Base-by-base conservation (phyloP, 2,797 vertebrate genomes). In the Euthynnus affinis region DNA sequence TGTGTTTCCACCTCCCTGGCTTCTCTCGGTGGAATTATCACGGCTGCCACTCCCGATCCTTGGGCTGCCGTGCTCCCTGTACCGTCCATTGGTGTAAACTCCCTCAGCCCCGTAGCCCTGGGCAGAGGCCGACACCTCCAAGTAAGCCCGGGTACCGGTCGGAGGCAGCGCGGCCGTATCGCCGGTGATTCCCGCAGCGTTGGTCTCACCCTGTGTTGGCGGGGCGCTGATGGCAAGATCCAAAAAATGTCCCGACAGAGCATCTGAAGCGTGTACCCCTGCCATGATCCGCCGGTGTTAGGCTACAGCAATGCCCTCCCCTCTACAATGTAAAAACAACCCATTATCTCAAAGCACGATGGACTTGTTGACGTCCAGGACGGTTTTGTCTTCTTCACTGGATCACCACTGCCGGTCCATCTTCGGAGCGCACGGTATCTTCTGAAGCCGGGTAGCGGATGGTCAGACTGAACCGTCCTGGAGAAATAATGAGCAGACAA, bases 21-120 rank as follows among this genome's bases (percentile, higher is more conserved):
- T 93, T 49, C 95, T 93, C 83, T 96, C 95, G 1, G 94, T 78
- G 29, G 95, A 96, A 80, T 91, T 87, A 70, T 96, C 95, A 2
- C 95, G 92, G 88, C 93, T 95, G 84, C 93, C 89, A 44, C 88
- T 86, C 80, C 92, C 91, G 77, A 84, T 87, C 80, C 91, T 29
- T 4, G 94, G 92, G 62, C 94, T 93, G 84, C 93, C 37, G 75
- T 83, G 90, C 37, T 95, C 95, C 81, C 86, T 71, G 87, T 92
- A 91, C 69, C 95, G 94, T 46, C 95, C 95, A 53, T 95, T 96
- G 78, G 87, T 89, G 88, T 91, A 94, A 80, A 95, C 92, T 85
- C 91, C 93, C 52, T 94, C 95, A 78, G 94, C 87, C 51, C 91
- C 92, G 72, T 88, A 92, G 86, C 88, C 84, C 56, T 91, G 92